Evolutionary conservation across 2,888 invertebrate species (phyloP), one percentile per base, ranked within the genome.

Genomic region (Fragum sueziense): DNA sequence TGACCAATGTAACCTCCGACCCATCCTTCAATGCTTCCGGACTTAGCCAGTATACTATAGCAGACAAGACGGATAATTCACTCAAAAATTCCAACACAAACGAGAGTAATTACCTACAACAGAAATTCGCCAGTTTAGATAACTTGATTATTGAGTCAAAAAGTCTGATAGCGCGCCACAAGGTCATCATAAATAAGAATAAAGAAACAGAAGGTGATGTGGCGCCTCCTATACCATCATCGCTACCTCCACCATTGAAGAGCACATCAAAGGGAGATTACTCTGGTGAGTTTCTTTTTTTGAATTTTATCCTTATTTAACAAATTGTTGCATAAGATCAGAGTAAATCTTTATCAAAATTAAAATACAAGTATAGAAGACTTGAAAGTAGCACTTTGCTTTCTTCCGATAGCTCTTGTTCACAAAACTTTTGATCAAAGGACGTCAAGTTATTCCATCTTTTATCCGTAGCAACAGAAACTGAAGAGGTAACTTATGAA

Each of bases 111-210:
- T 81, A 79, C 37, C 78, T 86, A 22, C 79, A 85, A 47, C 76
- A 87, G 54, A 86, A 80, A 65, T 86, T 88, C 79, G 85, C 86
- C 0, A 86, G 85, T 67, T 70, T 86, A 9, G 87, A 88, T 59
- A 80, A 83, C 65, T 75, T 88, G 22, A 88, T 88, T 20, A 79
- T 74, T 70, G 86, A 88, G 73, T 88, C 87, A 14, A 84, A 85
- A 76, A 84, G 79, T 65, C 74, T 88, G 3, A 86, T 88, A 47
- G 85, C 82, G 1, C 80, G 82, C 29, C 87, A 88, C 69, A 88
- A 88, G 76, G 77, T 82, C 31, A 76, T 87, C 31, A 84, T 87
- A n/a, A 80, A 79, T 47, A 87, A 85, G 70, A 85, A 86, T 57
- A 86, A 85, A 67, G 74, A 80, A 31, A 57, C 72, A 29, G 51